Base-by-base conservation (phyloP, 2,113 vertebrate species). In the Archilochus colubris region DNA sequence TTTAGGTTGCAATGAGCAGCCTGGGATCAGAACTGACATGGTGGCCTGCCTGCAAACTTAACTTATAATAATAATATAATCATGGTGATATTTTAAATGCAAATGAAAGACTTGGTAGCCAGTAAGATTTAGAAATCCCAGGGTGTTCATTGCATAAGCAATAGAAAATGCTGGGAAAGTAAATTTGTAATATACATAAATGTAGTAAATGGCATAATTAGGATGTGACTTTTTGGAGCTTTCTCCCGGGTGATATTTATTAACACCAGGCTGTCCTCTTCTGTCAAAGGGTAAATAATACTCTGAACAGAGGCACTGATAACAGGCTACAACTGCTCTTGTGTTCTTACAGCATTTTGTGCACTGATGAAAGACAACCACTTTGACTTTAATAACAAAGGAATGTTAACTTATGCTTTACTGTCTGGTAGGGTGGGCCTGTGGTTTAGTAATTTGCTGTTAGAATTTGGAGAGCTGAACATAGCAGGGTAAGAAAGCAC, bases 41-140 rank as follows among this genome's bases (percentile, higher is more conserved):
- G 59, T 86, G 64, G 25, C 38, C 88, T 77, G 59, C 22, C 76
- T 83, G 44, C 61, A 74, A 30, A 30, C 1, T 1, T 7, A 18
- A 50, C 6, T 51, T 77, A 8, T 48, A 51, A 21, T 28, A 85
- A 23, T 88, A 55, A 21, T 53, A 46, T 16, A 33, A 24, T 82
- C 48, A 10, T 27, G 18, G 30, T 48, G 64, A 40, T 86, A 68
- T 61, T 88, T 84, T 64, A 64, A 61, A 55, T 86, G 72, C 48
- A 78, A 44, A 72, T 11, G 4, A 55, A 70, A 31, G 64, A 55
- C 72, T 63, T 44, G 15, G 22, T 82, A 82, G 46, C 44, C 36
- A 72, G n/a, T 73, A 54, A 57, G 27, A 55, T 87, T 87, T 85
- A 93, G 66, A 95, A 93, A 66, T 91, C 44, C 25, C n/a, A 58